Base-by-base conservation (phyloP, 2,797 vertebrate species). In the Catostomus latipinnis region DNA sequence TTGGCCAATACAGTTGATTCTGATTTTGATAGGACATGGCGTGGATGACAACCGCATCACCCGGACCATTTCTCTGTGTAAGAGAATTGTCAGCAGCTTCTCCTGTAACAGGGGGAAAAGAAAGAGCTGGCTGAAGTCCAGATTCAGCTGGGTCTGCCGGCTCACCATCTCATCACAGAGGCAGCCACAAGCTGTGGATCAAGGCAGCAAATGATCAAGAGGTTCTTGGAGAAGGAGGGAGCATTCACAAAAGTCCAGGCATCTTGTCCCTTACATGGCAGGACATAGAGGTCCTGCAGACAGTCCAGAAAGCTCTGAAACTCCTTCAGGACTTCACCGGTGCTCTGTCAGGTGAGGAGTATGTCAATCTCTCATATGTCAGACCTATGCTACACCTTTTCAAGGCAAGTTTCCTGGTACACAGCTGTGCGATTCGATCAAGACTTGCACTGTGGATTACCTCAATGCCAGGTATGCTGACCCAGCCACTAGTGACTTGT, bases 381-480 rank as follows among this genome's bases (percentile, higher is more conserved):
- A 34, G 34, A 34, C 85, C 81, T 84, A 74, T 78, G 67, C 76
- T 85, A 1, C 71, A 86, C 52, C 83, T 85, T 6, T 81, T 86
- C 6, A 86, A 80, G 61, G 1, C 4, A 85, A 22, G 71, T 83
- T 78, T 85, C 67, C 67, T 84, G 74, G 71, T 56, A 81, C 49
- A 0, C 76, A 81, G 13, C 62, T 85, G 1, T 83, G 57, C 11
- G 87, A 75, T 60, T 80, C 50, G 0, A 83, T 86, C 67, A 83
- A 86, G 72, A 63, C 70, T 76, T n/a, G 58, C 76, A 76, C 52
- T 82, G 50, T 83, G 22, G 43, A 83, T 43, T 76, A 85, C 81
- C 43, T 85, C 43, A 86, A 78, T 12, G 34, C 2, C 16, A 82
- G 83, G 5, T 77, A 82, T 76, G 22, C 69, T 4, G 76, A 34